Conservation (phyloP, 2,797 vertebrate genomes). For the Phoxinus dragarum region DNA sequence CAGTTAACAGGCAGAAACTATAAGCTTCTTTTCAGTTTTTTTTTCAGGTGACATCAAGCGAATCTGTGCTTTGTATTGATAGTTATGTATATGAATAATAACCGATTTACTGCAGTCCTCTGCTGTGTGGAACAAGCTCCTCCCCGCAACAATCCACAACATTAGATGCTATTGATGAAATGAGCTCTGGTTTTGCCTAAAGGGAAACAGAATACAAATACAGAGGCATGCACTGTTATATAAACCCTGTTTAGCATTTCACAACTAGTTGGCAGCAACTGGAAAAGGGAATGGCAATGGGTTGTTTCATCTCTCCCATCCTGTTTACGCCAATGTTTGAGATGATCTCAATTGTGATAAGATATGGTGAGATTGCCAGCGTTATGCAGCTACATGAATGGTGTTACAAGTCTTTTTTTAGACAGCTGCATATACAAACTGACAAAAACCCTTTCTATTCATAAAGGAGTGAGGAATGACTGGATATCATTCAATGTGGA, state of each 20-base stretch:
- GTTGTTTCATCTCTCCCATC: neutral
- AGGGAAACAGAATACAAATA: slow-evolving; percentile 23
- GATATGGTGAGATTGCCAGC: neutral
- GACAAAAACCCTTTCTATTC: neutral
- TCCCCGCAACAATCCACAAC: neutral
- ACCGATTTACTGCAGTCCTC: neutral
- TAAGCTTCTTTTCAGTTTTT: no score
- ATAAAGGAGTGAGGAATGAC: neutral
- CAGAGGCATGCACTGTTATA: slow-evolving; percentile 12
- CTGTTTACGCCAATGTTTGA: neutral
- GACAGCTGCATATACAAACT: neutral
- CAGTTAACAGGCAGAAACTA: neutral
- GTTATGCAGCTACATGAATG: neutral
- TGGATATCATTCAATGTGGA: neutral
- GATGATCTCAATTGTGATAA: neutral
- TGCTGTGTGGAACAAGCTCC: neutral
- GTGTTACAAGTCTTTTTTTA: neutral
- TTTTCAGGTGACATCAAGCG: neutral
- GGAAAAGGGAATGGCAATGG: neutral
- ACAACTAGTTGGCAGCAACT: neutral
- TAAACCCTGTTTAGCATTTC: neutral
- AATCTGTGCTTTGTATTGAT: slow-evolving; percentile 4
- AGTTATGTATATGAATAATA: neutral
- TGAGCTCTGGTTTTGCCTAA: slow-evolving; percentile 21
- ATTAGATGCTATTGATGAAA: slow-evolving; percentile 30